Evolutionary conservation across 2,888 invertebrate genomes (phyloP).

Genomic region (Cremastinae sp.): DNA sequence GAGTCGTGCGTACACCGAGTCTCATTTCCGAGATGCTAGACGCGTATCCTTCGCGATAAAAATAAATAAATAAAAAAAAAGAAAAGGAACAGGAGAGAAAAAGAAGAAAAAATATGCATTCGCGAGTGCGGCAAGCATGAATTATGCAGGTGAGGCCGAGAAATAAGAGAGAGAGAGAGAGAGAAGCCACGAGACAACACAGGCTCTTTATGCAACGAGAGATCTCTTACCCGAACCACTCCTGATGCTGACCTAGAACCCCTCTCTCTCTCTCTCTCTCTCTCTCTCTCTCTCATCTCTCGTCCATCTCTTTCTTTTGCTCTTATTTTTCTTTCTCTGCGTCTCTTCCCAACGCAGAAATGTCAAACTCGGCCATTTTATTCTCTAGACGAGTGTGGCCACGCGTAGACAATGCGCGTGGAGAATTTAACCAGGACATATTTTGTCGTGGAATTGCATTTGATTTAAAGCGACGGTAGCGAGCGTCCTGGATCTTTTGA

Average conservation of each 20-base stretch:
- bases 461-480: conserved; percentile 45
- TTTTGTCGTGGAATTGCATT: conserved; percentile 50
- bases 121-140: conserved; percentile 67
- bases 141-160: conserved; percentile 71
- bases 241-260: conserved; percentile 74
- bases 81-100: no score
- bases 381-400: not conserved
- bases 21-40: conserved; percentile 35
- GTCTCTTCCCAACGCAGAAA: conserved; percentile 2
- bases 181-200: conserved; percentile 49
- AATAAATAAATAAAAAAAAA: no score
- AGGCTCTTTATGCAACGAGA: conserved; percentile 64
- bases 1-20: conserved; percentile 33
- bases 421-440: conserved; percentile 37
- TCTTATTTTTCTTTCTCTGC: conserved; percentile 1
- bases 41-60: conserved; percentile 52
- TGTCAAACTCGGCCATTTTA: conserved; percentile 11
- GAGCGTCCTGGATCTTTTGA: conserved; percentile 49
- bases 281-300: conserved; percentile 13
- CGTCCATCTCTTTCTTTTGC: conserved; percentile 9
- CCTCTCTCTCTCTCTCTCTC: conserved; percentile 8
- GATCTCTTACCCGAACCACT: conserved; percentile 60
- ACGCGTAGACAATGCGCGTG: conserved; percentile 19
- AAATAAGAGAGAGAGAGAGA: no score
- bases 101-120: conserved; percentile 50